Evolutionary conservation across 2,797 vertebrate species (phyloP).

Genomic region (Catharus ustulatus): DNA sequence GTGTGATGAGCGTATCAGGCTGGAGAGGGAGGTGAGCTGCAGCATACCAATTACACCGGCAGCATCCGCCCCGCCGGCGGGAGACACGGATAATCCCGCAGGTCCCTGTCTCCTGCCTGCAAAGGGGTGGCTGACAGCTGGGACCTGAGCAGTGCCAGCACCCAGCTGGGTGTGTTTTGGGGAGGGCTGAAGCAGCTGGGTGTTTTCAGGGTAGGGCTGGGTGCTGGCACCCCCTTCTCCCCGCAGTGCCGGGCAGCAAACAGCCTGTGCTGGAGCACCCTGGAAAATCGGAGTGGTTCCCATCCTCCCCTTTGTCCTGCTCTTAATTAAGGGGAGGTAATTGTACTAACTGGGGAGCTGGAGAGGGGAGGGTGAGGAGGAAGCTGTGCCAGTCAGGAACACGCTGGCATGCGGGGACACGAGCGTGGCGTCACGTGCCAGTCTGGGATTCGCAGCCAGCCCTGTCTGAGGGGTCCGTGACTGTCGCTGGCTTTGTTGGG

Average conservation of each 20-base stretch:
- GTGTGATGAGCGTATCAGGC: constrained; percentile 42
- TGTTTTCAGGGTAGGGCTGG: neutral
- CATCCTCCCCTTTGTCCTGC: neutral
- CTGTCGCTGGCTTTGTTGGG: neutral
- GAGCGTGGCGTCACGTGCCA: neutral
- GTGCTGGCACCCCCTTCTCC: neutral
- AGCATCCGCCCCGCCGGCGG: neutral
- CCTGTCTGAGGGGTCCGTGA: neutral
- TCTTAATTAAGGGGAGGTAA: constrained; percentile 8
- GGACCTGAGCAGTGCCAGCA: neutral
- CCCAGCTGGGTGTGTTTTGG: neutral
- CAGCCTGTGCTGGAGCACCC: neutral
- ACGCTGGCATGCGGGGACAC: neutral
- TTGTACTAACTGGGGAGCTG: neutral
- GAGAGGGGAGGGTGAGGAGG: neutral
- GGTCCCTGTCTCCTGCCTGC: neutral
- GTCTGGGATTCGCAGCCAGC: constrained; percentile 25
- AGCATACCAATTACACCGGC: constrained; percentile 51
- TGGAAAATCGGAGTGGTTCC: neutral
- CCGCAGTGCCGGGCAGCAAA: neutral
- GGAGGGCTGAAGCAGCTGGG: neutral
- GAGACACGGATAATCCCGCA: neutral
- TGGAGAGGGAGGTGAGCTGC: constrained; percentile 47
- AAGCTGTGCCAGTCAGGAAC: neutral
- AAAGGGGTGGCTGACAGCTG: neutral